A percentile compares a stretch with the other conserved stretches of the same genome.
Evolutionary conservation across 2,888 invertebrate genomes (phyloP).

Genomic region (Argyresthia albistria): DNA sequence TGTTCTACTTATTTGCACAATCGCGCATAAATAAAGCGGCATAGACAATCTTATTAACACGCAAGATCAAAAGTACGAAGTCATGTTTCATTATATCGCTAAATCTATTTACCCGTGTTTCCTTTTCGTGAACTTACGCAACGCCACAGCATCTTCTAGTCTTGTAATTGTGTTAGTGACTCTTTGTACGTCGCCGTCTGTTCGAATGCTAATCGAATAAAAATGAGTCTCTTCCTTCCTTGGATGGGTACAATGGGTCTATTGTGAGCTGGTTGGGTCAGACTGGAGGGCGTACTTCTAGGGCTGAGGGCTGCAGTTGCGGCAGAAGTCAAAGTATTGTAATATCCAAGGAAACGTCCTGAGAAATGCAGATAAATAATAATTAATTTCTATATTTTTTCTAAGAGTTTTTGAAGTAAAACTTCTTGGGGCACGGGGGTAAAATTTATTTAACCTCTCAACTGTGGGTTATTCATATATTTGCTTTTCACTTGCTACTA

Average conservation of each 20-base stretch:
- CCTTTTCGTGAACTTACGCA: constrained; percentile 20
- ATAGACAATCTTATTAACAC: no score
- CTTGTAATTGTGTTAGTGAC: constrained; percentile 10
- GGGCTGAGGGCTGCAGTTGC: constrained; percentile 15
- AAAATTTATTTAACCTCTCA: no score
- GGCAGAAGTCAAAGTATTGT: constrained; percentile 20
- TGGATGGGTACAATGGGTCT: constrained; percentile 8
- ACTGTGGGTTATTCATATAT: no score
- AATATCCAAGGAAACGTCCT: constrained; percentile 2
- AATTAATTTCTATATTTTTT: no score
- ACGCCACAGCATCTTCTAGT: constrained; percentile 16
- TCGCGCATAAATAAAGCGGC: no score
- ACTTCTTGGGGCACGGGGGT: no score
- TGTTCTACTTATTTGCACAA: no score
- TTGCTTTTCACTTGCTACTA: no score
- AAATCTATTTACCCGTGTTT: background rate
- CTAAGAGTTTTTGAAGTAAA: no score
- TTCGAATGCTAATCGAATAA: constrained; percentile 42
- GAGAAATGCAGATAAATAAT: background rate
- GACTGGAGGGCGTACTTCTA: constrained; percentile 26
- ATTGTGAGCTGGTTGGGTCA: constrained; percentile 14
- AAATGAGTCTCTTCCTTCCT: constrained; percentile 56
- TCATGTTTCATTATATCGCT: background rate
- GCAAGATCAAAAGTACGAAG: background rate
- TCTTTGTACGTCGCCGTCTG: constrained; percentile 25